A percentile compares a stretch with the other conserved stretches of the same genome.
These are phyloP conservation scores for Aporrectodea caliginosa DNA, from an alignment of 1,140 invertebrate genomes.

Conservation along the genomic window DNA sequence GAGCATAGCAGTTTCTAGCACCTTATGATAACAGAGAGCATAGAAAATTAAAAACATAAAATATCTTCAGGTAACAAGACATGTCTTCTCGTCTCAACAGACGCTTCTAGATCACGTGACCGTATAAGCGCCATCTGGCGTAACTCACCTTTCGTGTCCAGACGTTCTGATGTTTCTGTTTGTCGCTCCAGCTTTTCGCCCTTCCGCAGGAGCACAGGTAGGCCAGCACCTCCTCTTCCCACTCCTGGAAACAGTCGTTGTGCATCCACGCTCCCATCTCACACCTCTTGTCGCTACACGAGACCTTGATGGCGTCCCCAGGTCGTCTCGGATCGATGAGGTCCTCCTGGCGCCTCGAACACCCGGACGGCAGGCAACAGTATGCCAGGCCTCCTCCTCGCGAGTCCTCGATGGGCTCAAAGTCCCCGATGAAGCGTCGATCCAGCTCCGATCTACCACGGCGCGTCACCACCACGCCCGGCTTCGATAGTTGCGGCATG, in stretches of 20 bases:
- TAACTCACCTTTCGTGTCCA: conserved; percentile 83
- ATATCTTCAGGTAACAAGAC: too few species aligned
- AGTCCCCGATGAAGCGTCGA: too few species aligned
- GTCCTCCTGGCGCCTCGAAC: conserved; percentile 61
- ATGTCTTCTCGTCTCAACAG: too few species aligned
- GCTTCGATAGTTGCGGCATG: too few species aligned
- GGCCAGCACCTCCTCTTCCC: conserved; percentile 84
- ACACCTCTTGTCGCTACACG: conserved; percentile 92
- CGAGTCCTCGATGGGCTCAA: neutral
- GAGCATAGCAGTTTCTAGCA: too few species aligned
- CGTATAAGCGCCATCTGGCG: too few species aligned
- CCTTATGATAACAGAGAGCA: too few species aligned
- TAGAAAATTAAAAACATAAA: too few species aligned
- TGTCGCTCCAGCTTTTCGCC: conserved; percentile 87
- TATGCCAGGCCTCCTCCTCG: neutral
- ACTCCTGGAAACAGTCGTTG: conserved; percentile 86
- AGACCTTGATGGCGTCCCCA: conserved; percentile 73
- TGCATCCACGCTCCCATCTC: conserved; percentile 74
- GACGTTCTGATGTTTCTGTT: conserved; percentile 81
- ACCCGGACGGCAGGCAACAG: conserved; percentile 74
- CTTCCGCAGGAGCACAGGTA: conserved; percentile 71
- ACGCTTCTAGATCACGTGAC: too few species aligned
- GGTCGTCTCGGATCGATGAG: conserved; percentile 70
- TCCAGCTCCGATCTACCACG: too few species aligned
- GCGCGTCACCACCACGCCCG: too few species aligned